Base-by-base conservation (phyloP, 1,140 invertebrate species). In the Ips nitidus region DNA sequence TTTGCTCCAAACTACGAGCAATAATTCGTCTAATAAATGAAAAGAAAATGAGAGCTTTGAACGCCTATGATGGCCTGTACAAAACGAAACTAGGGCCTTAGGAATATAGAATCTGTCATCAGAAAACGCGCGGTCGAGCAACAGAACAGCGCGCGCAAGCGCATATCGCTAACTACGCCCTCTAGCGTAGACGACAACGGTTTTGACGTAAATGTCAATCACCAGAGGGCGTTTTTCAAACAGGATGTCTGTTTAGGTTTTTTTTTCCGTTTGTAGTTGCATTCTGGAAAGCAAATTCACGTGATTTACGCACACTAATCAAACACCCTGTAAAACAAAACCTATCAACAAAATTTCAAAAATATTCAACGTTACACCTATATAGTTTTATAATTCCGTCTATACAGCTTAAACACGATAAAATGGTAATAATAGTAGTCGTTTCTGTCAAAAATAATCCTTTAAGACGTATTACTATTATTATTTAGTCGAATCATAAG, bases 391-490 rank as follows among this genome's bases (percentile, higher is more conserved):
- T 64, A 70, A 72, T 73, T 76, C 76, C 78, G 71, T 72, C 74
- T 77, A 77, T 80, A 79, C 77, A 80, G 74, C 77, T 78, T 80
- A 80, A 74, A 79, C 70, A 77, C n/a, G 53, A 56, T 72, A 72
- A 71, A 75, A 75, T 78, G 76, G 76, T 78, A 77, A 79, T 78
- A 75, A 75, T 78, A 76, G 73, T 78, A 75, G 76, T 79, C 75
- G 77, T 80, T 78, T 79, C 76, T 78, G 76, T 78, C 77, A 80
- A 80, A 80, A 80, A 80, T 76, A 75, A 79, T 71, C 62, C 71
- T 75, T 73, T 71, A 75, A 76, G 73, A 59, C 66, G 41, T 60
- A 60, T 68, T 42, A 68, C 36, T 68, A 56, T 65, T 56, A 41
- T 53, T 64, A 52, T 2, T 22, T 64, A 64, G 22, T 58, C 37